Evolutionary conservation across 2,888 invertebrate genomes (phyloP).

Genomic region (Sipha maydis): DNA sequence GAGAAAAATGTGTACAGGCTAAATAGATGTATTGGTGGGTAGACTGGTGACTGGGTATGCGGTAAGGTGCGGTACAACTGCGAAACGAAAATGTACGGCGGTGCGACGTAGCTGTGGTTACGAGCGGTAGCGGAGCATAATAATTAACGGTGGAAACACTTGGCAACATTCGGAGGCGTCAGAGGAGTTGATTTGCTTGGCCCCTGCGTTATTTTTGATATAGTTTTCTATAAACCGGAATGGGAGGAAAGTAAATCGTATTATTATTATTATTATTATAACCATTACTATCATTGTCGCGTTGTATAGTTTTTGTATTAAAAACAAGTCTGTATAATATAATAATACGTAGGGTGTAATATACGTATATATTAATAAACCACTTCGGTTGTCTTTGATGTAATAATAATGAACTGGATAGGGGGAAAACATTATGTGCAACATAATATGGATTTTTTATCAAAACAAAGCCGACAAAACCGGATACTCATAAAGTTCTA

Average conservation of each 20-base stretch:
- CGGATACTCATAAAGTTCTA: neutral
- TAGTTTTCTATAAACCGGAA: neutral
- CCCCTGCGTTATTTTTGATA: slow-evolving; percentile 15
- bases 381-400: neutral
- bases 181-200: too few relatives aligned
- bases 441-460: neutral
- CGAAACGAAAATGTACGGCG: too few relatives aligned
- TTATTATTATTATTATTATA: neutral
- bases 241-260: neutral
- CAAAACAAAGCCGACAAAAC: neutral
- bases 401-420: neutral
- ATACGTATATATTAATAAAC: neutral
- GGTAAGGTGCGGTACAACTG: too few relatives aligned
- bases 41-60: too few relatives aligned
- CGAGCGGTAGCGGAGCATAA: too few relatives aligned
- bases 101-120: too few relatives aligned
- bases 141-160: too few relatives aligned
- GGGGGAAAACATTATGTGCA: neutral
- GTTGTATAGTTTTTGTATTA: neutral
- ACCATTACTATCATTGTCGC: neutral
- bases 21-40: neutral
- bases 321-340: neutral
- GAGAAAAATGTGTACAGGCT: neutral
- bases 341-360: neutral
- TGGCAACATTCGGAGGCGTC: too few relatives aligned